phyloP scores from a whole-genome alignment of 2,888 invertebrate species.

The Chloroclysta siterata region DNA sequence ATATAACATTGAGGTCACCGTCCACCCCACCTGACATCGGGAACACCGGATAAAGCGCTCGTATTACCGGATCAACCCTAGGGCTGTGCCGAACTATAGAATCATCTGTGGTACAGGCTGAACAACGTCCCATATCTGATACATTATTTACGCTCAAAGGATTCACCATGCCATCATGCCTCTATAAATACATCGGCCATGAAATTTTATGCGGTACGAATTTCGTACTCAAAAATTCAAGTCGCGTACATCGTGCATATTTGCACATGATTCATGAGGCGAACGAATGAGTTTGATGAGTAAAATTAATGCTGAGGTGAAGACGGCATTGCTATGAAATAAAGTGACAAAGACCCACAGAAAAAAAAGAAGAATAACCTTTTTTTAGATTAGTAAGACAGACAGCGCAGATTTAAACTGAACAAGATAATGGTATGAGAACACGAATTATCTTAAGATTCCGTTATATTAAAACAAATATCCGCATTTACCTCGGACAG shows the following conservation, averaged over 20 bases:
- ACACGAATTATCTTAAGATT: slow-evolving; percentile 22
- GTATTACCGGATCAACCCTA: slow-evolving; percentile 50
- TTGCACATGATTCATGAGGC: slow-evolving; percentile 47
- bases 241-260: slow-evolving; percentile 33
- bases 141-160: slow-evolving; percentile 63
- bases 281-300: slow-evolving; percentile 30
- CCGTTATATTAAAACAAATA: slow-evolving; percentile 30
- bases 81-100: slow-evolving; percentile 15
- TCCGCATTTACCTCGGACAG: slow-evolving; percentile 22
- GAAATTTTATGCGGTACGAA: slow-evolving; percentile 42
- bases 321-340: slow-evolving; percentile 12
- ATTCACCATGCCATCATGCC: slow-evolving; percentile 38
- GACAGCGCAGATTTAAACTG: slow-evolving; percentile 23
- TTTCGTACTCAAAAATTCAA: slow-evolving; percentile 45
- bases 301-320: slow-evolving; percentile 16
- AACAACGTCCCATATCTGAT: slow-evolving; percentile 59
- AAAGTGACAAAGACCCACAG: neutral
- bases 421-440: slow-evolving; percentile 24
- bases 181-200: slow-evolving; percentile 40
- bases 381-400: neutral
- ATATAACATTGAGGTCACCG: slow-evolving; percentile 50
- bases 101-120: slow-evolving; percentile 40
- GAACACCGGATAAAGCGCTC: slow-evolving; percentile 51
- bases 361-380: neutral
- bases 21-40: slow-evolving; percentile 55